A percentile compares a stretch with the other conserved stretches of the same genome.
Evolutionary conservation across 2,797 vertebrate genomes (phyloP).

Genomic region (Diglossa cyanea): DNA sequence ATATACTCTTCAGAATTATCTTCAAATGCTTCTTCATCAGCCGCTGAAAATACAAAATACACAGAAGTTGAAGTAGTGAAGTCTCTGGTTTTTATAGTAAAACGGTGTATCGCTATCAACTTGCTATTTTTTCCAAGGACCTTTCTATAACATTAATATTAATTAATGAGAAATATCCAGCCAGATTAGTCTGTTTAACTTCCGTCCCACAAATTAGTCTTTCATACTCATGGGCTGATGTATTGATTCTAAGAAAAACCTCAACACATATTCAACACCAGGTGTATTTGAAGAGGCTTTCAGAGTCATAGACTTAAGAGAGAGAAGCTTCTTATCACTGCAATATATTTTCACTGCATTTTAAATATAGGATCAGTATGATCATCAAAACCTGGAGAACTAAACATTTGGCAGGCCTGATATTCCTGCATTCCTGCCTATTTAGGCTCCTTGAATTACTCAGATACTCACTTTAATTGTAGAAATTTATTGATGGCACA

Average conservation of each 20-base stretch:
- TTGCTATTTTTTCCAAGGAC: neutral
- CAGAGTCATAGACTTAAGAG: neutral
- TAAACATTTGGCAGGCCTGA: neutral
- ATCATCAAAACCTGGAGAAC: neutral
- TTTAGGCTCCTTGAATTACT: neutral
- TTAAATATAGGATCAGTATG: neutral
- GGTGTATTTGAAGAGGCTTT: neutral
- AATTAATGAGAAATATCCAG: neutral
- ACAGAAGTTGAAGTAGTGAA: neutral
- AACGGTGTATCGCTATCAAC: neutral
- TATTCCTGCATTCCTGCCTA: neutral
- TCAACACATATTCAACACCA: neutral
- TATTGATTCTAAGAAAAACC: neutral
- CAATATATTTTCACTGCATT: neutral
- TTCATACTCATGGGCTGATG: neutral
- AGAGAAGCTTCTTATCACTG: neutral
- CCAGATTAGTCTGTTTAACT: neutral
- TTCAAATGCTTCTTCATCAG: slow-evolving; percentile 98
- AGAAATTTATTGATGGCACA: neutral
- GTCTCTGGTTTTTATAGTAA: neutral
- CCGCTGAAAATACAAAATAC: slow-evolving; percentile 78
- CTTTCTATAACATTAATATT: neutral
- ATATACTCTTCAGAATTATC: slow-evolving; percentile 99
- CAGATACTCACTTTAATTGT: neutral
- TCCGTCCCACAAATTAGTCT: neutral